Conservation (phyloP, 2,113 vertebrate species). For the Aptenodytes forsteri region DNA sequence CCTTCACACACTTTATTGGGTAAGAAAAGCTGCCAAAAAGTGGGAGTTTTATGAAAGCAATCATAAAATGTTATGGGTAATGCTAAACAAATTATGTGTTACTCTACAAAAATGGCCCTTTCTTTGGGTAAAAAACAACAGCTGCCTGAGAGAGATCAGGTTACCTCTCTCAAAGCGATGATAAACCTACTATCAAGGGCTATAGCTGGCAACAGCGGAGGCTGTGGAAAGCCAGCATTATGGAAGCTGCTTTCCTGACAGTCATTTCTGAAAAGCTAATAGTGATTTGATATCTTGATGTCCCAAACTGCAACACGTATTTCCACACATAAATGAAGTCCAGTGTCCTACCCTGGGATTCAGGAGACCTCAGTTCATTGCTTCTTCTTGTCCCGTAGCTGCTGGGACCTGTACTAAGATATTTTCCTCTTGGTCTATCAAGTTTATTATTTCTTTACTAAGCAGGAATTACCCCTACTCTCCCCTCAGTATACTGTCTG, state of each 20-base stretch:
- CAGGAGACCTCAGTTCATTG: neutral
- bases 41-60: slow-evolving; percentile 51
- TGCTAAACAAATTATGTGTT: slow-evolving; percentile 55
- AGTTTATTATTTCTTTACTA: neutral
- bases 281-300: neutral
- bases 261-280: neutral
- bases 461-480: neutral
- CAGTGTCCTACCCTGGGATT: neutral
- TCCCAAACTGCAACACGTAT: neutral
- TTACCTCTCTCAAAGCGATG: neutral
- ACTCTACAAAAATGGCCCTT: slow-evolving; percentile 15
- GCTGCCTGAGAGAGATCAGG: neutral
- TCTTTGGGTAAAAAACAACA: slow-evolving; percentile 4
- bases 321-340: neutral
- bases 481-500: neutral
- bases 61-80: slow-evolving; percentile 46
- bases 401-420: neutral
- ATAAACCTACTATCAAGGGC: neutral
- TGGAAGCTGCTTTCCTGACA: neutral
- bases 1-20: slow-evolving; percentile 4
- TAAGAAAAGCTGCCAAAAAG: slow-evolving; percentile 50
- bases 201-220: neutral
- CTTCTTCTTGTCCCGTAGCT: neutral
- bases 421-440: neutral
- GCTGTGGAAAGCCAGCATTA: neutral